Evolutionary conservation across 2,797 vertebrate genomes (phyloP), one percentile per base, ranked within the genome.

Genomic region (Takifugu ocellatus): DNA sequence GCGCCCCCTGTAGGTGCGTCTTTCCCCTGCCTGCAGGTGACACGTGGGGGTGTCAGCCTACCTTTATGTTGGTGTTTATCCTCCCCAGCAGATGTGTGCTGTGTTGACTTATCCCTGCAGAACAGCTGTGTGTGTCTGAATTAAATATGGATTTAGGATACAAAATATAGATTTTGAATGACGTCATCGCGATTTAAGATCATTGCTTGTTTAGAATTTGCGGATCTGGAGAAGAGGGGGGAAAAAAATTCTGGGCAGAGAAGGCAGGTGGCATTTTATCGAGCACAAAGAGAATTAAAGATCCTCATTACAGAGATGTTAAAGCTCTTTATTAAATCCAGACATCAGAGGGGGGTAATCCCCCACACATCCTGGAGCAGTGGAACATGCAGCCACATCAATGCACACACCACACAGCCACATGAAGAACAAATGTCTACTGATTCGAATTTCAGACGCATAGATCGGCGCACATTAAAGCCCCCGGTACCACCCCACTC

Each of bases 241-340:
- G 27, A 63, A 54, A 61, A 67, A 33, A 50, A 8, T 68, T 68
- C 72, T 53, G 54, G 39, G 60, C 53, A 45, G 61, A 62, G 57
- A 21, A 66, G 25, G 58, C 51, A 61, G 51, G 42, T 21, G 2
- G 31, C 5, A 43, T 57, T 70, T 79, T 31, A 69, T 63, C 51
- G 59, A 64, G 50, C 66, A 60, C 46, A 65, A 71, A 61, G 66
- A 75, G 63, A 79, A 77, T 82, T 75, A 77, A 82, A 82, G 61
- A 72, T 63, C 31, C 51, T 85, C 59, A 73, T 84, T 75, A 84
- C 57, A 59, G 73, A 54, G 79, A 76, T 68, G 70, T 67, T 80
- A 78, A 77, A 79, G 70, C 53, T 56, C 74, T 76, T 79, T 74
- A 84, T 79, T 82, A 61, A 81, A 84, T 79, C 67, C 77, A 64